Evolutionary conservation across 2,888 invertebrate genomes (phyloP).

Genomic region (Pachycephus smyrnensis): DNA sequence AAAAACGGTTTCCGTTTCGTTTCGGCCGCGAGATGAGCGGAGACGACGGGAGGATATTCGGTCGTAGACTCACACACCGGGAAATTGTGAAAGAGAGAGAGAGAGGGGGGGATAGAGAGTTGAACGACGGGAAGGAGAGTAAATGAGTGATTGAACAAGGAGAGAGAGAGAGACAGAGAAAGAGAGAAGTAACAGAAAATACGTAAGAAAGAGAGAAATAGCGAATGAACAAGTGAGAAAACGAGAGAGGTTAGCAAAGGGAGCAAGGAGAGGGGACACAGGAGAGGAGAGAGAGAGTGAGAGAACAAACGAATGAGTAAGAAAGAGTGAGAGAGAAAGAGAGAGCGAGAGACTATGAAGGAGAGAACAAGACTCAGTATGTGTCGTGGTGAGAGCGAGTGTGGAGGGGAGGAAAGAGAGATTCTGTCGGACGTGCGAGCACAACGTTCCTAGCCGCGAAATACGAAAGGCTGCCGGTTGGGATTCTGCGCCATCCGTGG

Average conservation of each 20-base stretch:
- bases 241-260: no score
- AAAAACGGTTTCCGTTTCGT: no score
- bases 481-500: neutral
- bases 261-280: conserved; percentile 6
- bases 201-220: conserved; percentile 7
- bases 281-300: conserved; percentile 20
- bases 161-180: conserved; percentile 2
- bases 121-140: conserved; percentile 13
- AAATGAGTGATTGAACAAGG: no score
- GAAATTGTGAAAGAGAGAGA: conserved; percentile 16
- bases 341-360: conserved; percentile 12
- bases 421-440: conserved; percentile 22
- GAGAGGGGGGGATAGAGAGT: conserved; percentile 14
- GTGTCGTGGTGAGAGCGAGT: conserved; percentile 16
- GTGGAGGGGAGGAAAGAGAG: conserved; percentile 30
- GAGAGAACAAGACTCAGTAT: conserved; percentile 17
- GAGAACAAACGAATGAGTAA: conserved; percentile 19
- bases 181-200: conserved; percentile 12
- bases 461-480: conserved; percentile 27
- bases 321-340: conserved; percentile 26
- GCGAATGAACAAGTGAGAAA: no score
- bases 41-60: no score
- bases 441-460: conserved; percentile 34
- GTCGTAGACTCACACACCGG: neutral
- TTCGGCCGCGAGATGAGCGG: no score